Evolutionary conservation across 2,113 vertebrate genomes (phyloP), one percentile per base, ranked within the genome.

Genomic region (Neolamprologus ventralis): DNA sequence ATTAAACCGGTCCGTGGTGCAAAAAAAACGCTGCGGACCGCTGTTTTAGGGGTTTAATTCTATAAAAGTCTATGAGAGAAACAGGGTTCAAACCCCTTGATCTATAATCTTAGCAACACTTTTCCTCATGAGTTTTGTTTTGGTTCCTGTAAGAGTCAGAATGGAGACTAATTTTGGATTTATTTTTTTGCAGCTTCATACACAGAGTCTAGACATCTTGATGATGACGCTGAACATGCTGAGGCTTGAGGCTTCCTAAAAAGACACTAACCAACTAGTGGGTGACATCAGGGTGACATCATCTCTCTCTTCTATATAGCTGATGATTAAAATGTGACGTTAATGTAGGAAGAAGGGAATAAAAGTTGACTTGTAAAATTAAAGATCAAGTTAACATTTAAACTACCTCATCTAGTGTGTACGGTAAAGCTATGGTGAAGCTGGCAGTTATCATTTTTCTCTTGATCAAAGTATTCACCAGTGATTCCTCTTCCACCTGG

Each of bases 401-500:
- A 81, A 49, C 4, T 92, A 99, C 99, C 98, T 99, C 97, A 40
- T 93, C 96, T 88, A 97, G 96, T 88, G 97, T 98, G 95, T 98
- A 99, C 2, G 95, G 97, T 73, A 98, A 96, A 82, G 97, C 97
- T 35, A 97, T 96, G 7, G 96, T 97, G 92, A 96, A 96, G 1
- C 97, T 96, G 58, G 94, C 95, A 0, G 97, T 97, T 93, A 97
- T 96, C 0, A 97, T 95, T 97, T 97, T 99, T 96, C 97, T 98
- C 89, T 97, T 97, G 73, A 98, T 99, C 90, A 99, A 94, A 42
- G 98, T 96, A 87, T 97, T 97, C 60, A 98, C 97, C 45, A 99
- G 93, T 71, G 96, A 96, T 92, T 98, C 97, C 55, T 96, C 93
- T 90, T 97, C 97, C 11, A 99, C 98, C 99, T 99, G 58, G 4